Conservation (phyloP, 2,888 invertebrate genomes). For the Rhamnusium bicolor region DNA sequence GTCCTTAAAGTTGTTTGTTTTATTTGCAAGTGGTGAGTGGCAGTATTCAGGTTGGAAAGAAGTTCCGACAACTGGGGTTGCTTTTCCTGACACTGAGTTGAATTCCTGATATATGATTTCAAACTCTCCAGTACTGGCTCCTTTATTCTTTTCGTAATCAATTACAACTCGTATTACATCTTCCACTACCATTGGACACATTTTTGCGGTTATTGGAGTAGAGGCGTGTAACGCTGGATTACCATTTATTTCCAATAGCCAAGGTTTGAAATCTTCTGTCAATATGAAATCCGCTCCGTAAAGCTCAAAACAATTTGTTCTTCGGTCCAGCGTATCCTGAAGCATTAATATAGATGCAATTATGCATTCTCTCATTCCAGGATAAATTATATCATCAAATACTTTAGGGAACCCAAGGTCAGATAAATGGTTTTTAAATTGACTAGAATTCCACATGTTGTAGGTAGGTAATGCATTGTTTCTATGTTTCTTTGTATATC, state of each 20-base stretch:
- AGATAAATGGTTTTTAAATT: constrained; percentile 77
- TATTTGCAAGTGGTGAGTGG: constrained; percentile 35
- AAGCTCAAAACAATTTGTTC: constrained; percentile 87
- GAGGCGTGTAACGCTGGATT: constrained; percentile 88
- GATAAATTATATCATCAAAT: constrained; percentile 84
- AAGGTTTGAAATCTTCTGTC: constrained; percentile 87
- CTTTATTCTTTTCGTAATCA: constrained; percentile 70
- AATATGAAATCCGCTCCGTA: constrained; percentile 96
- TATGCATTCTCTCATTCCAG: constrained; percentile 88
- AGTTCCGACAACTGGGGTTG: constrained; percentile 40
- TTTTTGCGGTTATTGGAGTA: constrained; percentile 86
- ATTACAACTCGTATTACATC: constrained; percentile 88
- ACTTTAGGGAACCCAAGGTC: constrained; percentile 75
- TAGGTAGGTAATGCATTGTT: constrained; percentile 80
- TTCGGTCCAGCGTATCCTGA: constrained; percentile 80
- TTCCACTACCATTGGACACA: constrained; percentile 86
- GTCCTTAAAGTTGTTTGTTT: constrained; percentile 4
- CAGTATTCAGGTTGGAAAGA: constrained; percentile 41
- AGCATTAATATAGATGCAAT: constrained; percentile 85
- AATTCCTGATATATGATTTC: constrained; percentile 68
- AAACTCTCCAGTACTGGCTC: constrained; percentile 75
- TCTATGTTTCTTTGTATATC: constrained; percentile 75
- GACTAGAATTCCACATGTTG: constrained; percentile 89
- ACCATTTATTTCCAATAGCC: constrained; percentile 95
- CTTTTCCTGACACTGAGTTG: background rate